Evolutionary conservation across 2,888 invertebrate species (phyloP), one percentile per base, ranked within the genome.

Genomic region (Ethmia dodecea): DNA sequence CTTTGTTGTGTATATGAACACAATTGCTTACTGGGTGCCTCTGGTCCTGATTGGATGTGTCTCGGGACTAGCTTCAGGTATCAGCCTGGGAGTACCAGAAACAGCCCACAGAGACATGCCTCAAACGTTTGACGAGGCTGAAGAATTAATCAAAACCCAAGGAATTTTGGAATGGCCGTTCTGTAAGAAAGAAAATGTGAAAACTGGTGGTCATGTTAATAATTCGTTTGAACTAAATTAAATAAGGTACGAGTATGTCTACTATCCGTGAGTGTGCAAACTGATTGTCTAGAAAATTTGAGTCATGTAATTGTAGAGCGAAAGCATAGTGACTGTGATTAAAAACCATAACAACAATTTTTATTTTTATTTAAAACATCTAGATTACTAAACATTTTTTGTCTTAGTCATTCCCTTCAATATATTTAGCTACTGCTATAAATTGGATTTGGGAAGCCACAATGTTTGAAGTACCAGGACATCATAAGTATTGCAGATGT

Each of bases 41-140:
- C 51, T 74, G 18, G 47, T 67, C 1, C 44, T 79, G 6, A 44
- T 71, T 13, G 73, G 65, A 0, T 26, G 29, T 5, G 33, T 70
- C 20, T 63, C 70, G 2, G 43, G 50, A 0, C 5, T 61, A 5
- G 66, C 62, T 11, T 63, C 55, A 5, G 8, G 61, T 1, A 30
- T 71, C 3, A 54, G 68, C 2, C 39, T 77, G 2, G 43, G 54
- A 8, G 44, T 81, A 20, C 79, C 83, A 0, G 83, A 83, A 45
- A 81, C 81, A 1, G 71, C 74, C 0, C 53, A 50, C 1, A 70
- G 57, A 41, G 70, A 74, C 34, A 64, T 81, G 65, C 81, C 81
- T 0, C 74, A 80, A 37, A 70, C 76, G 0, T 80, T 80, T 47
- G 71, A 75, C 5, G 77, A 74, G 22, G 67, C 79, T 1, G 80